Conservation (phyloP, 2,888 invertebrate genomes). For the Glaucopsyche alexis region DNA sequence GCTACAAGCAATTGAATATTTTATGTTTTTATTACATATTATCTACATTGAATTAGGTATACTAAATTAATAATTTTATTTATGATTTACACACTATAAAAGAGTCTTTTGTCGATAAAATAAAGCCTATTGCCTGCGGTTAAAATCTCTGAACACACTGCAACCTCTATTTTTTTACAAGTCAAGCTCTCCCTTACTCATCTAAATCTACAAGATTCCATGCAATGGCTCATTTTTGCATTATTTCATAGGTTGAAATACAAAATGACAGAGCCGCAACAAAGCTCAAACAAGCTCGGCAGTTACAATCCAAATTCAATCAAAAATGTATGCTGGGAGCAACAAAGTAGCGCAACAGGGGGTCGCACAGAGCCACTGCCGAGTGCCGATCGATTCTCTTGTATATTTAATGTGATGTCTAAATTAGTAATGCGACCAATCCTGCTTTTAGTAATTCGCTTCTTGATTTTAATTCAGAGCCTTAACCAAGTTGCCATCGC, state of each 20-base stretch:
- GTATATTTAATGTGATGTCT: conserved; percentile 7
- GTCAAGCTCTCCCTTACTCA: too few relatives aligned
- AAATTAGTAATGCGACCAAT: neutral
- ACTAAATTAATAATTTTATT: too few relatives aligned
- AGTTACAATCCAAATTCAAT: neutral
- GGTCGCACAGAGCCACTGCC: neutral
- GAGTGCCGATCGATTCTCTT: neutral
- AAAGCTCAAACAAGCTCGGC: neutral
- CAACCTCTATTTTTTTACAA: too few relatives aligned
- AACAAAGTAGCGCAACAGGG: neutral
- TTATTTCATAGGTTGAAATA: neutral
- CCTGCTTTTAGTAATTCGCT: neutral
- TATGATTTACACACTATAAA: too few relatives aligned
- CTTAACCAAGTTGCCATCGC: neutral
- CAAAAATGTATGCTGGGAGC: neutral
- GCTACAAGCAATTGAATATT: too few relatives aligned
- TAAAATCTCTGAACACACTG: too few relatives aligned
- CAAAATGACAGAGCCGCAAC: neutral
- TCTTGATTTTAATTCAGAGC: neutral
- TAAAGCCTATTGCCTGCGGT: too few relatives aligned
- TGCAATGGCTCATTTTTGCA: too few relatives aligned
- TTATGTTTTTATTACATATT: too few relatives aligned
- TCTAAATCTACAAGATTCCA: too few relatives aligned
- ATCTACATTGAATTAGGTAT: too few relatives aligned
- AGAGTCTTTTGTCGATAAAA: too few relatives aligned